Evolutionary conservation across 1,140 invertebrate genomes (phyloP), one percentile per base, ranked within the genome.

Genomic region (Bombus consobrinus): DNA sequence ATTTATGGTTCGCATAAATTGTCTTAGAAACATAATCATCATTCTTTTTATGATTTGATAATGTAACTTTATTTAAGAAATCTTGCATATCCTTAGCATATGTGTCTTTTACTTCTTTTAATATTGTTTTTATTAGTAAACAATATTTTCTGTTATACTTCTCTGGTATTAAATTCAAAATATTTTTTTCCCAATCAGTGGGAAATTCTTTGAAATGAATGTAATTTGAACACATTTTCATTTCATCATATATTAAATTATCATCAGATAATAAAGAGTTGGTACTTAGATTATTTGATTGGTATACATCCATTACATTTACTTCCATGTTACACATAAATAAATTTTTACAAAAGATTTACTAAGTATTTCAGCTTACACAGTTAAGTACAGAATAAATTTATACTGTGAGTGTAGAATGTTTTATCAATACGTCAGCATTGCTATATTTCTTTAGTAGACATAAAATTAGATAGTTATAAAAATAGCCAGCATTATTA

Each of bases 51-150:
- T 66, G 34, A 68, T 68, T 81, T 22, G 79, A 90, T 57, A 87
- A 37, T 43, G 80, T 47, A 53, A 78, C 62, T 81, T 69, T 81
- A 15, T 68, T 62, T 25, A 72, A 74, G 59, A 93, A 93, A 62
- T 88, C 83, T 82, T 90, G 86, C 92, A 94, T 95, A 71, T 92
- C 90, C 43, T 93, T 79, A 8, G 89, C 41, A 64, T 94, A 94
- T 25, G 91, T 92, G 15, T 92, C 57, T 83, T 88, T 92, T 18
- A 93, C 82, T 81, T 95, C 94, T 1, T 89, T 41, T 37, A 95
- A 75, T 13, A 93, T 73, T 41, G 62, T 79, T 18, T 90, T 83
- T 15, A 94, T 69, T 28, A 94, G 59, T 12, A 25, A 12, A 22
- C 72, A 74, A 68, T 94, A 82, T 78, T 91, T 92, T 59, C 83